These are phyloP conservation scores for Toxotes jaculatrix DNA, from an alignment of 2,113 vertebrate species.

Conservation along the genomic window DNA sequence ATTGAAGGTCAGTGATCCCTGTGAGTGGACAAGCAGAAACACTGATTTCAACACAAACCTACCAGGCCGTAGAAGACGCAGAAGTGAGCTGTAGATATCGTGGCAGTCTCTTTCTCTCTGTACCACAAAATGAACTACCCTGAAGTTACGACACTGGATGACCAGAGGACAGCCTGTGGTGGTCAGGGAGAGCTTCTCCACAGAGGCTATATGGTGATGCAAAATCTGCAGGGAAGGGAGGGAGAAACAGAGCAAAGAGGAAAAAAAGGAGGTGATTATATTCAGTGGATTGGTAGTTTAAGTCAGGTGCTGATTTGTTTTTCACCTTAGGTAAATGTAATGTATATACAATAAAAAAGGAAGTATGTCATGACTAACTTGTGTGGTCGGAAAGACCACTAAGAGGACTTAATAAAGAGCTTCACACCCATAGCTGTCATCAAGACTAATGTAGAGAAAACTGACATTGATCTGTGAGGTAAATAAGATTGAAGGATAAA, in stretches of 20 bases:
- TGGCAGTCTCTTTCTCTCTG: constrained; percentile 96
- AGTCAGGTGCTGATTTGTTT: background rate
- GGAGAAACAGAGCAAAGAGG: background rate
- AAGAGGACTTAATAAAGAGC: too few species aligned
- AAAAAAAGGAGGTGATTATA: background rate
- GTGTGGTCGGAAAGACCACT: background rate
- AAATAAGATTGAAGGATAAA: too few species aligned
- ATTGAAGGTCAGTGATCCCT: background rate
- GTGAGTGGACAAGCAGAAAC: background rate
- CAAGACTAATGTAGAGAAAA: too few species aligned
- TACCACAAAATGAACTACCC: constrained; percentile 94
- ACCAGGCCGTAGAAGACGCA: constrained; percentile 94
- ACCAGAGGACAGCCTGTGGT: constrained; percentile 95
- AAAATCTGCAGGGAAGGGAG: constrained; percentile 86
- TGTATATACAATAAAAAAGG: background rate
- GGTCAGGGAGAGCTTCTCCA: constrained; percentile 96
- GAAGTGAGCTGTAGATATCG: constrained; percentile 96
- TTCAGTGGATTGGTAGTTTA: background rate
- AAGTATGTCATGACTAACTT: background rate
- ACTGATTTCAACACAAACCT: constrained; percentile 24
- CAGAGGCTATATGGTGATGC: constrained; percentile 95
- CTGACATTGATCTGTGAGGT: too few species aligned
- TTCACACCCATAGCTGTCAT: too few species aligned
- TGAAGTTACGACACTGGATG: constrained; percentile 97
- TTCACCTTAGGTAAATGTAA: background rate